These are phyloP conservation scores for Drosophila grimshawi DNA, from an alignment of 1,140 invertebrate species.

Conservation along the genomic window DNA sequence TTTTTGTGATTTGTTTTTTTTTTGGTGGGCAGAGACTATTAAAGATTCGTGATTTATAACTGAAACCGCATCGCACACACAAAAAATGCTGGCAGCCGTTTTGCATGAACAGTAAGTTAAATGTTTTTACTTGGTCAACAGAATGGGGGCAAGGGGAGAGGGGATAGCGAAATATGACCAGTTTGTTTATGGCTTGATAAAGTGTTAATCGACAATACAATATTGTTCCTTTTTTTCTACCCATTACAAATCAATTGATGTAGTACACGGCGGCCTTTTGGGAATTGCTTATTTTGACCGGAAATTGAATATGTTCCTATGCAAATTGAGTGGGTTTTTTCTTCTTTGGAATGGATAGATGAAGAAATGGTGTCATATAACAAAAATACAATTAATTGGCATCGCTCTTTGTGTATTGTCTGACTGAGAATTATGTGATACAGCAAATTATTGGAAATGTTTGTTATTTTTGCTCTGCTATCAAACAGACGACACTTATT, in stretches of 20 bases:
- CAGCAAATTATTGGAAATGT: too few relatives aligned
- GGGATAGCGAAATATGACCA: background rate
- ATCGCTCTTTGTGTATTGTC: too few relatives aligned
- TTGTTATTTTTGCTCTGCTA: too few relatives aligned
- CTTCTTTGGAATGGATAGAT: too few relatives aligned
- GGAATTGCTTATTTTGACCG: too few relatives aligned
- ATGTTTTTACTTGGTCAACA: slow-evolving; percentile 8
- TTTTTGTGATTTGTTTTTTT: slow-evolving; percentile 53
- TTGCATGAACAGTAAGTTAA: slow-evolving; percentile 18
- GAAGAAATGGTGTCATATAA: too few relatives aligned
- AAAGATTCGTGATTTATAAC: slow-evolving; percentile 68
- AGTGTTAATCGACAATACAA: slow-evolving; percentile 22
- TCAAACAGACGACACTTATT: too few relatives aligned
- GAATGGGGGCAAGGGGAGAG: background rate
- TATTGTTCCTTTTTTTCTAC: slow-evolving; percentile 7
- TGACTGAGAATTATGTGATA: too few relatives aligned
- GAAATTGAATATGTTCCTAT: background rate
- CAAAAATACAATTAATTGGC: too few relatives aligned
- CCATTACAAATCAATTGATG: background rate
- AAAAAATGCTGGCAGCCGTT: slow-evolving; percentile 1
- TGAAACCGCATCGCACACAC: slow-evolving; percentile 8
- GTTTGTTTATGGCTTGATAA: slow-evolving; percentile 8
- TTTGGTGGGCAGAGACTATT: slow-evolving; percentile 52
- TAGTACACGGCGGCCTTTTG: too few relatives aligned
- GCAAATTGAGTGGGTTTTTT: background rate